Conservation (phyloP, 2,888 invertebrate species). For the Drosophila hamatofila region DNA sequence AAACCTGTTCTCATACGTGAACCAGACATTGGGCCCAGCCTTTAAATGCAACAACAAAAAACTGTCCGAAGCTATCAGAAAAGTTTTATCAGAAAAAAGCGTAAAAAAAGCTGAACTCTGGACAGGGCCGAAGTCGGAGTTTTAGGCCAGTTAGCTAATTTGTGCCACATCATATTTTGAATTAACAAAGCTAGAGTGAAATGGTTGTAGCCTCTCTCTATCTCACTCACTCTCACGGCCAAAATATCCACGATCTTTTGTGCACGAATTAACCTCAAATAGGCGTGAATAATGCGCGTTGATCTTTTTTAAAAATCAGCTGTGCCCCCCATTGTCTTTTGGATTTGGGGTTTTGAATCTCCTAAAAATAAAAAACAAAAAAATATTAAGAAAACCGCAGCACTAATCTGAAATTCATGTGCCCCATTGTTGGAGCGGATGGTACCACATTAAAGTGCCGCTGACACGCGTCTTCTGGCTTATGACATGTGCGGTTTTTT, state of each 20-base stretch:
- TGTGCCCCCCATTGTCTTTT: slow-evolving; percentile 53
- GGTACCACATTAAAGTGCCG: slow-evolving; percentile 75
- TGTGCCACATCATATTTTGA: slow-evolving; percentile 48
- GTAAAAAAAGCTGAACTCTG: slow-evolving; percentile 15
- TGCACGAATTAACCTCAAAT: slow-evolving; percentile 72
- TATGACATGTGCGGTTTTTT: slow-evolving; percentile 71
- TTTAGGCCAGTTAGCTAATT: slow-evolving; percentile 63
- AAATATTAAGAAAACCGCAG: slow-evolving; percentile 27
- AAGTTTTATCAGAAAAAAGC: slow-evolving; percentile 60
- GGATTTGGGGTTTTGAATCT: slow-evolving; percentile 33
- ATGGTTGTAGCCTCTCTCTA: not conserved
- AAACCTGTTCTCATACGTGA: slow-evolving; percentile 55
- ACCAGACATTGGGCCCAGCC: slow-evolving; percentile 50
- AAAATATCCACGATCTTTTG: slow-evolving; percentile 51
- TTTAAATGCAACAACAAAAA: slow-evolving; percentile 50
- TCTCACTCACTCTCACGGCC: slow-evolving; percentile 6
- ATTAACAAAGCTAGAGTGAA: slow-evolving; percentile 30
- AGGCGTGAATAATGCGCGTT: slow-evolving; percentile 73
- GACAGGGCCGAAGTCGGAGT: slow-evolving; percentile 15
- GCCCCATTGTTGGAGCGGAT: slow-evolving; percentile 42
- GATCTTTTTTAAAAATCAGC: slow-evolving; percentile 57
- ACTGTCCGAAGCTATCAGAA: slow-evolving; percentile 60
- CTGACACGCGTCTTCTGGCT: slow-evolving; percentile 70
- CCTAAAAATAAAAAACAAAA: slow-evolving; percentile 1
- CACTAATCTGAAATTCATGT: slow-evolving; percentile 61